Evolutionary conservation across 2,888 invertebrate species (phyloP).

Genomic region (Adelognathus sp.): DNA sequence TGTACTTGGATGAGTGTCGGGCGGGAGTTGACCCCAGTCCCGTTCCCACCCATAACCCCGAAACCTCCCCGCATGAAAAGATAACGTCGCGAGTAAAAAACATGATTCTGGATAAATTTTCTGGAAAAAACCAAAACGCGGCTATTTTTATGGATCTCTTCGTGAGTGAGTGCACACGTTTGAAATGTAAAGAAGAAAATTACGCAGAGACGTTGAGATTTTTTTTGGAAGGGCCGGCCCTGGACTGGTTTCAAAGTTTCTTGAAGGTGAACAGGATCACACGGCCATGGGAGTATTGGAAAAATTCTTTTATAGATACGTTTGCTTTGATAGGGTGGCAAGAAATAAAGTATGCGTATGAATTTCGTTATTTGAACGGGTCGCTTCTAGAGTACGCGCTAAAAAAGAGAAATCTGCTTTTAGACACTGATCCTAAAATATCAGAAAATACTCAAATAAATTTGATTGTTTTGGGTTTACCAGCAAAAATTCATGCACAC

Average conservation of each 20-base stretch:
- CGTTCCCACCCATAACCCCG: background rate
- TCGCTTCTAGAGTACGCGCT: conserved; percentile 61
- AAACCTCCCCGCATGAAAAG: conserved; percentile 22
- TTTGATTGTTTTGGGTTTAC: conserved; percentile 57
- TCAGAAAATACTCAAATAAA: conserved; percentile 60
- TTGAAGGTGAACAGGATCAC: conserved; percentile 53
- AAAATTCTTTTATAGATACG: conserved; percentile 59
- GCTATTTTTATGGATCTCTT: conserved; percentile 47
- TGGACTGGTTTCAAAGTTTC: conserved; percentile 56
- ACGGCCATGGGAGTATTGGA: conserved; percentile 58
- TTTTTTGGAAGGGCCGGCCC: conserved; percentile 58
- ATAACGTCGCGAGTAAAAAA: conserved; percentile 48
- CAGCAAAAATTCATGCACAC: conserved; percentile 49
- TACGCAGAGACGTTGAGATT: conserved; percentile 59
- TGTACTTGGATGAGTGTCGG: conserved; percentile 60
- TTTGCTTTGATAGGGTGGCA: conserved; percentile 58
- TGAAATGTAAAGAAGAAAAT: conserved; percentile 49
- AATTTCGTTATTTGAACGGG: conserved; percentile 60
- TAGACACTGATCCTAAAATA: conserved; percentile 58
- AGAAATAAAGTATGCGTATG: conserved; percentile 60
- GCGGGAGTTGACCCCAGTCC: background rate
- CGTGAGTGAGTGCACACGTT: conserved; percentile 54
- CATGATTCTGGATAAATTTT: conserved; percentile 59
- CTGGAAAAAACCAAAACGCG: conserved; percentile 57
- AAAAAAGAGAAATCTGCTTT: conserved; percentile 60